Evolutionary conservation across 92 coral and sea anemone species (phyloP), one percentile per base, ranked within the genome.

Genomic region (Siderastrea siderea): DNA sequence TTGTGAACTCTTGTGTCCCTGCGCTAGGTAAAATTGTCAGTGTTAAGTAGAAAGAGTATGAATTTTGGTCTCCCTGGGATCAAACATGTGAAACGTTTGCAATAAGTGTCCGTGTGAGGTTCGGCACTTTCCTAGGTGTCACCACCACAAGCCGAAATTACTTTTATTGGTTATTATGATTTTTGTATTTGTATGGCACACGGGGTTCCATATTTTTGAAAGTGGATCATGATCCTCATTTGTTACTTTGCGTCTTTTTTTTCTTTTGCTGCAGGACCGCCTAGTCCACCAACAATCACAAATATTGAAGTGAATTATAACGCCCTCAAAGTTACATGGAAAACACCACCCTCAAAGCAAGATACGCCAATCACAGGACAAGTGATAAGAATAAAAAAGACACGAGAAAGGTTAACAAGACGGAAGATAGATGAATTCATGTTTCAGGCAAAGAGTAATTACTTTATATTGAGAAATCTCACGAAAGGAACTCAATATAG

Each of bases 291-390:
- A 38, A 47, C 26, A 8, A 81, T 81, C 52, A 68, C 53, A 44
- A 68, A 46, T 55, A 55, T 81, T 1, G 61, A 26, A 2, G 66
- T 68, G 8, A 67, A 46, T 81, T n/a, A 70, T 2, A 81, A 81
- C 49, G 64, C 85, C 7, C 19, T 81, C 52, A 81, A 81, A 68
- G n/a, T 81, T 16, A 54, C 75, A 44, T 81, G 85, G 85, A 7
- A 81, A 55, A 19, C 14, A 7, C 76, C 85, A 26, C 44, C 85
- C 52, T 6, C 77, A 2, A 15, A 54, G 11, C 85, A 81, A 68
- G 52, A 13, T 17, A 81, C 85, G 12, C 85, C 76, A 14, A 81
- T 81, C 46, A 81, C 85, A 2, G 85, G 77, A 45, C 45, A 81
- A 45, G 77, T 68, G 44, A 10, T 81, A 15, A 5, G 58, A 8